phyloP scores from a whole-genome alignment of 1,140 invertebrate genomes.

The Parasteatoda tepidariorum region DNA sequence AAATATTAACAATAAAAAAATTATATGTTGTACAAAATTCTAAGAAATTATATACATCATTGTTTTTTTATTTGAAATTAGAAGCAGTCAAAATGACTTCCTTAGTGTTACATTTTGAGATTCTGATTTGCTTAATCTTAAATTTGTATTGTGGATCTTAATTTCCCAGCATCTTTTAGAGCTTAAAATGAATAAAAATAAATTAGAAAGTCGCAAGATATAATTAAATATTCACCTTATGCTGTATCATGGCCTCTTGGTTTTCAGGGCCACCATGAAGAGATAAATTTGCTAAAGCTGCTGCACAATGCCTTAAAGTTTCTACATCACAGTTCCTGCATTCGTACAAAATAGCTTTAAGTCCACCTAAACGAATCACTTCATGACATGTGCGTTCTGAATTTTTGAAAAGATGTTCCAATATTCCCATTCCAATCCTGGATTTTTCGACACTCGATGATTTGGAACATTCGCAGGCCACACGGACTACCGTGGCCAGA shows the following conservation, averaged over 20 bases:
- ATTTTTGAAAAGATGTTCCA: constrained; percentile 98
- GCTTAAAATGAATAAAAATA: no score
- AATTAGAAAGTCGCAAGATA: no score
- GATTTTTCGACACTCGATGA: constrained; percentile 73
- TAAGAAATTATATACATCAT: no score
- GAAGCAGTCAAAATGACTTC: no score
- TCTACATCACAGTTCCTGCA: constrained; percentile 93
- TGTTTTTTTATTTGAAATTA: no score
- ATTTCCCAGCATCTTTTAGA: no score
- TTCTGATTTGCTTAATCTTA: no score
- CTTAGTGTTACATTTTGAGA: no score
- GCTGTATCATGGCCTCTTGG: constrained; percentile 97
- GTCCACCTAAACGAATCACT: constrained; percentile 70
- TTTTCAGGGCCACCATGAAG: constrained; percentile 96
- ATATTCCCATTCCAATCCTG: constrained; percentile 92
- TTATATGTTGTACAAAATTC: no score
- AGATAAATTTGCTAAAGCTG: constrained; percentile 95
- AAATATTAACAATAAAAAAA: no score
- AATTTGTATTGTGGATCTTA: no score
- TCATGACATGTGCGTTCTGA: constrained; percentile 94
- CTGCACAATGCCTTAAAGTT: constrained; percentile 93
- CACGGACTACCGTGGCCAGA: constrained; percentile 82
- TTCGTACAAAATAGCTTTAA: constrained; percentile 88
- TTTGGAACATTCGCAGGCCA: constrained; percentile 77
- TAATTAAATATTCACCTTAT: constrained; percentile 70